Base-by-base conservation (phyloP, 2,113 vertebrate genomes). In the Okapia johnstoni region DNA sequence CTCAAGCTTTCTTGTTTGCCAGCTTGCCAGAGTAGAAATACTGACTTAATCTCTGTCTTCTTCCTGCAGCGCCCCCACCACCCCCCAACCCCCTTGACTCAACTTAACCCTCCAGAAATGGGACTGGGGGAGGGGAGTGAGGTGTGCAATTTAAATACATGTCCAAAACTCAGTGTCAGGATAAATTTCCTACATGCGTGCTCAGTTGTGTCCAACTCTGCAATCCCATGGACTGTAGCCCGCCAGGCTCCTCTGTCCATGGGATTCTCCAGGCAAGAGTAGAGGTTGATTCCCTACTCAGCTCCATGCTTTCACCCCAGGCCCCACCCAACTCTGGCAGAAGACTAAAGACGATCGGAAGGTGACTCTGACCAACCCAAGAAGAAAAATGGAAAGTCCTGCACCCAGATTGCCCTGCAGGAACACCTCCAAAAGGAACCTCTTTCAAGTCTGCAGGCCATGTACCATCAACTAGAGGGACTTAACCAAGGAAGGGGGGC, bases 31-130 rank as follows among this genome's bases (percentile, higher is more conserved):
- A 26, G 85, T 25, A 57, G 40, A 81, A 66, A 54, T 7, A 13
- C 5, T 23, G 43, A 66, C 60, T 19, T 60, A 17, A 50, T 85
- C 1, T 1, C 2, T 84, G 2, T 76, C 7, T 66, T 89, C 16
- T 57, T 33, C 33, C 11, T 23, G 5, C n/a, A 57, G 21, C 1
- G 3, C 3, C n/a, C 0, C 76, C 0, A 0, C 12, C 6, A 40
- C 3, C 6, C 19, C 17, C 5, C 19, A n/a, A 2, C 26, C 33
- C 50, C 5, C 1, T 16, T 21, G n/a, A 14, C 25, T 70, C 40
- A 33, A n/a, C 28, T 25, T 46, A 5, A 28, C 25, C 10, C 25
- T 15, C 15, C 48, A 48, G 73, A 43, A 21, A 40, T 6, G 21
- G 43, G 25, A 70, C 7, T 2, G 19, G 23, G 61, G 3, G 6